Percentiles rank a stretch among this genome's conserved stretches.
phyloP scores from a whole-genome alignment of 1,140 invertebrate genomes.

The Aculops lycopersici region DNA sequence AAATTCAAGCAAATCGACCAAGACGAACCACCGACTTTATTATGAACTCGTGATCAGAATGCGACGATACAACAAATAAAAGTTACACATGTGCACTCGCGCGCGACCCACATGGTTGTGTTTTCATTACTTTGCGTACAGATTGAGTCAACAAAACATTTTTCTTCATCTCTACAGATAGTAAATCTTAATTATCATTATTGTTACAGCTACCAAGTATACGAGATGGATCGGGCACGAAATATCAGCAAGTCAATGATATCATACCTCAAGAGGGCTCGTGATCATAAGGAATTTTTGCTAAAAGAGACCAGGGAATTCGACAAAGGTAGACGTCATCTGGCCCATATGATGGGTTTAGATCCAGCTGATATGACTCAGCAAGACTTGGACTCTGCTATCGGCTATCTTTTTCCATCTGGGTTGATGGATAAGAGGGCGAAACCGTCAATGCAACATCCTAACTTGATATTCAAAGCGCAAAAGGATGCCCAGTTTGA shows the following conservation, averaged over 20 bases:
- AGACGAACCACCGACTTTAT: no score
- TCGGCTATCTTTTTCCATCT: conserved; percentile 66
- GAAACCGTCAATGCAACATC: conserved; percentile 43
- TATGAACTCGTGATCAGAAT: no score
- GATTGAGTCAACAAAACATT: no score
- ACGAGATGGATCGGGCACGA: no score
- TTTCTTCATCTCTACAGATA: no score
- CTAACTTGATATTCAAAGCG: conserved; percentile 46
- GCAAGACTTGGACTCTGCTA: conserved; percentile 51
- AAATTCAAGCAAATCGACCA: no score
- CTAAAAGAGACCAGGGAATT: conserved; percentile 42
- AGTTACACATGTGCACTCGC: no score
- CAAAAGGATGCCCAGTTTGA: conserved; percentile 45
- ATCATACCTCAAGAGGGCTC: conserved; percentile 44
- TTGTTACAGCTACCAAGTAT: no score
- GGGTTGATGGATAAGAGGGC: conserved; percentile 46
- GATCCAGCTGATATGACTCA: conserved; percentile 56
- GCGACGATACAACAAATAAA: no score
- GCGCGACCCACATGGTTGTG: no score
- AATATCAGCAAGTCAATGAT: conserved; percentile 45
- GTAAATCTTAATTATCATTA: no score
- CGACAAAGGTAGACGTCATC: conserved; percentile 61
- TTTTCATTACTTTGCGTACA: no score
- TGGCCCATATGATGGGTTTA: conserved; percentile 93
- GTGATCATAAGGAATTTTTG: conserved; percentile 50